Evolutionary conservation across 1,140 invertebrate genomes (phyloP), one percentile per base, ranked within the genome.

Genomic region (Zophobas atratus): DNA sequence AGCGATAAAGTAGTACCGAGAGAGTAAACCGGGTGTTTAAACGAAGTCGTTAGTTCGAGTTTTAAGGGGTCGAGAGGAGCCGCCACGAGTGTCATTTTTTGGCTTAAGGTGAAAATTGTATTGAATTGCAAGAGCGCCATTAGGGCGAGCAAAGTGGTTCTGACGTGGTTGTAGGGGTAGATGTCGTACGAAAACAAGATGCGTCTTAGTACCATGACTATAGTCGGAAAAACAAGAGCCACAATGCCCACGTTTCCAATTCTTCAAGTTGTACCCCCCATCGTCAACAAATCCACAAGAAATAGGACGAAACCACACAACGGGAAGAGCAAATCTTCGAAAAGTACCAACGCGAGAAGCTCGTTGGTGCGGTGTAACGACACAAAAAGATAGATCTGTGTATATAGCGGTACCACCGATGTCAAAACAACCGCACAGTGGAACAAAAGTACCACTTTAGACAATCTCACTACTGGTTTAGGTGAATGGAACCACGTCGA

Each of bases 301-400:
- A 36, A 60, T 3, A 38, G 8, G 1, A 60, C n/a, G 8, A 32
- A 36, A 38, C 34, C 34, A 60, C 6, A 6, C 6, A 60, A 2
- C 2, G 56, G 38, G 36, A 43, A 41, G n/a, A 67, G 6, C 5
- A n/a, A n/a, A 6, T 67, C 60, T 67, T 41, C 60, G n/a, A 67
- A 32, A 5, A 67, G 20, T 4, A 67, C 33, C n/a, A 67, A 46
- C n/a, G 38, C 41, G 43, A 67, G 43, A 4, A 38, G 6, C 2
- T 67, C 39, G 39, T 43, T 67, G n/a, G 3, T 67, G 20, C 3
- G 34, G 8, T 36, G 38, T 1, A 38, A 20, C 3, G 6, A 39
- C 2, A 36, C n/a, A 38, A 8, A 36, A 3, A 60, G 2, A 39
- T 46, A 4, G 43, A 60, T 36, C 1, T 60, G 56, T 36, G 33